phyloP scores from a whole-genome alignment of 2,113 vertebrate species.

The Eudyptes chrysolophus region DNA sequence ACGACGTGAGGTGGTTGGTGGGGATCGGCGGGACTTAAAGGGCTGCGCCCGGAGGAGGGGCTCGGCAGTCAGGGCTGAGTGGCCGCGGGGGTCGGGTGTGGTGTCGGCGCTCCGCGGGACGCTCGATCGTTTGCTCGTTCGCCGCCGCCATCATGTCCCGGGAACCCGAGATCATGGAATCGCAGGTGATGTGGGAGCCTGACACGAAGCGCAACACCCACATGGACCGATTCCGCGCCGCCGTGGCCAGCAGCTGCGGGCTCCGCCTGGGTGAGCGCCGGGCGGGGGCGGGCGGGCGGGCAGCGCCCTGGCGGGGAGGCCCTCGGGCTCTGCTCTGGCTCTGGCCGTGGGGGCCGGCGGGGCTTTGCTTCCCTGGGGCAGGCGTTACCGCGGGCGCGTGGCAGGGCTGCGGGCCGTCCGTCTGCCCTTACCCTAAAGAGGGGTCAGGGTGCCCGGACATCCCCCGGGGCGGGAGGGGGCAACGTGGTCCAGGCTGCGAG shows the following conservation, averaged over 20 bases:
- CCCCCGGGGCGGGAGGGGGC: fast-evolving
- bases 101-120: fast-evolving
- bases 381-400: fast-evolving
- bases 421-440: fast-evolving
- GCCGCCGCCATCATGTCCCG: slow-evolving; percentile 80
- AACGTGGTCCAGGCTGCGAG: fast-evolving
- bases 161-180: slow-evolving; percentile 87
- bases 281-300: background rate
- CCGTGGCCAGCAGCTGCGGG: slow-evolving; percentile 78
- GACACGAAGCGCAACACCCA: slow-evolving; percentile 89
- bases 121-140: fast-evolving
- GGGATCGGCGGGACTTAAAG: fast-evolving
- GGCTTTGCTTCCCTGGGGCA: background rate
- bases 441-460: background rate
- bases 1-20: background rate
- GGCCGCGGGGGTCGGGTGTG: fast-evolving
- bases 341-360: fast-evolving
- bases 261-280: slow-evolving; percentile 83
- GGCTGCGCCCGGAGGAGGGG: background rate
- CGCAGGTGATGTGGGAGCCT: slow-evolving; percentile 92
- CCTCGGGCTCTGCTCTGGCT: background rate
- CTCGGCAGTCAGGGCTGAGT: fast-evolving
- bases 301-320: background rate
- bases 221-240: slow-evolving; percentile 89
- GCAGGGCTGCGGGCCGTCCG: too few relatives aligned